A percentile compares a stretch with the other conserved stretches of the same genome.
Conservation (phyloP, 2,797 vertebrate species). For the Eospalax fontanierii region DNA sequence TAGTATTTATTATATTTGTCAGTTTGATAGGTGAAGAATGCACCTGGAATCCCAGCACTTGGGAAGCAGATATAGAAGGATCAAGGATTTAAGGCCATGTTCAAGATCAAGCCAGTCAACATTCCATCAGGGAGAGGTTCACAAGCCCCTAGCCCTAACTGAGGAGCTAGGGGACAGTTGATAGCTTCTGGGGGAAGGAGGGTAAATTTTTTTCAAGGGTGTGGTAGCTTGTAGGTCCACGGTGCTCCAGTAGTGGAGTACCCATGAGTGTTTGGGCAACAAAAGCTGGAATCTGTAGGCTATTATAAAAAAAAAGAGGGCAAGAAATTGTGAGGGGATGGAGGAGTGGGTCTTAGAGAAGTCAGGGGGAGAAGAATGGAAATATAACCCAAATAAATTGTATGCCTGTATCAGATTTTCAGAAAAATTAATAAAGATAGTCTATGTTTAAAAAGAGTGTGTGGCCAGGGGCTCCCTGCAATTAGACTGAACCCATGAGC, state of each 20-base stretch:
- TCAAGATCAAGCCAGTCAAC: not conserved
- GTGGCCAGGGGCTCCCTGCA: not conserved
- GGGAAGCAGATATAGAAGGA: not conserved
- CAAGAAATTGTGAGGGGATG: not conserved
- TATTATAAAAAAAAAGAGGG: not conserved
- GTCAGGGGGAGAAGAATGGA: not conserved
- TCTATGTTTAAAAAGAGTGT: too few relatives aligned
- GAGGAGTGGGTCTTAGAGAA: too few relatives aligned
- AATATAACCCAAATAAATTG: not conserved
- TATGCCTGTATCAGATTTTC: not conserved
- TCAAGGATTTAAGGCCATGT: not conserved
- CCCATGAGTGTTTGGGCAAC: not conserved
- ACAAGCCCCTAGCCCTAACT: not conserved
- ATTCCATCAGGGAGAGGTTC: not conserved
- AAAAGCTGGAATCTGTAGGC: not conserved
- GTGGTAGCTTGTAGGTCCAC: not conserved
- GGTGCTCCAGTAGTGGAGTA: not conserved
- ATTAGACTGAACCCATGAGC: not conserved
- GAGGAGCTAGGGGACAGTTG: not conserved
- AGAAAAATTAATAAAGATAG: not conserved
- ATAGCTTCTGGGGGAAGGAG: not conserved
- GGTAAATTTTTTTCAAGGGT: not conserved
- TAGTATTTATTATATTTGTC: not conserved
- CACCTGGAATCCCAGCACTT: not conserved
- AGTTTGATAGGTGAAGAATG: not conserved